Percentiles rank a stretch among this genome's conserved stretches.
Evolutionary conservation across 1,140 invertebrate genomes (phyloP).

Genomic region (Hyles vespertilio): DNA sequence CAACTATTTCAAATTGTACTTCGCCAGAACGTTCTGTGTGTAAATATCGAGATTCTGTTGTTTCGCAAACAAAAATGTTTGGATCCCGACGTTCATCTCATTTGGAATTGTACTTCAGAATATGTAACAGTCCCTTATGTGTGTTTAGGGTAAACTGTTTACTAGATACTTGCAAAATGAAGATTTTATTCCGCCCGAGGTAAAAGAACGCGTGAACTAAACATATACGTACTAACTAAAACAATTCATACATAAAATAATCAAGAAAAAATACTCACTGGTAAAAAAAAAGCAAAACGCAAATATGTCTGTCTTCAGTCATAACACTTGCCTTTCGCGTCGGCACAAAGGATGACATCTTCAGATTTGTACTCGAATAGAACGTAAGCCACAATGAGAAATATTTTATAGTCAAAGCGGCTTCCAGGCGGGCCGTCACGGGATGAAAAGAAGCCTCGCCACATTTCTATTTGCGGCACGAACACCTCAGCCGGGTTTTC

Average conservation of each 20-base stretch:
- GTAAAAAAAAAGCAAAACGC: too few relatives aligned
- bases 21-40: neutral
- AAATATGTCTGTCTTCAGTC: neutral
- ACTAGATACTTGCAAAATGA: too few relatives aligned
- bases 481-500: conserved; percentile 15
- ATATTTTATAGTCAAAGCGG: conserved; percentile 36
- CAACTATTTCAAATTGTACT: conserved; percentile 13
- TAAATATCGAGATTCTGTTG: too few relatives aligned
- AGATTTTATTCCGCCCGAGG: too few relatives aligned
- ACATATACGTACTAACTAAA: too few relatives aligned
- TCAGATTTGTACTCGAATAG: conserved; percentile 21
- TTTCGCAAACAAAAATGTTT: too few relatives aligned
- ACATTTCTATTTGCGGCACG: conserved; percentile 28
- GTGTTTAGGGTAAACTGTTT: too few relatives aligned
- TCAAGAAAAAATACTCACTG: too few relatives aligned
- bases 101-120: neutral
- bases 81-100: neutral
- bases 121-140: too few relatives aligned
- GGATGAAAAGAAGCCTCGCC: conserved; percentile 16
- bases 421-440: conserved; percentile 23
- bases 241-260: too few relatives aligned
- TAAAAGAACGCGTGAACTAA: too few relatives aligned
- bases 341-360: conserved; percentile 27
- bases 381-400: conserved; percentile 31
- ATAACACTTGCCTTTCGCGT: conserved; percentile 18